A percentile compares a stretch with the other conserved stretches of the same genome.
phyloP scores from a whole-genome alignment of 2,113 vertebrate species.

The Cyanistes caeruleus region DNA sequence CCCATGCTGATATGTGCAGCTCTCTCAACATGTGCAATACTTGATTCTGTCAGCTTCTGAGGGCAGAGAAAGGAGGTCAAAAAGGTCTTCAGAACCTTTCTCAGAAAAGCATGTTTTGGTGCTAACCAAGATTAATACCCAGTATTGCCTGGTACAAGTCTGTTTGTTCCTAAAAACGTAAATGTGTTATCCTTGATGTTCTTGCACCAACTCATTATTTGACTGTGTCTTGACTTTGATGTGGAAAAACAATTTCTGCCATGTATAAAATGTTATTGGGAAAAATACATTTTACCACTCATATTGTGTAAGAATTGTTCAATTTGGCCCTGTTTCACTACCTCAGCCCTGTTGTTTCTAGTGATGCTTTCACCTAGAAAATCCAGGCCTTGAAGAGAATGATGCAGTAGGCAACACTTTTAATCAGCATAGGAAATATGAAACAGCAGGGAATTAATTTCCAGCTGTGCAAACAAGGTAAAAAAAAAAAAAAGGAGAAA shows the following conservation, averaged over 20 bases:
- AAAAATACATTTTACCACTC: constrained; percentile 11
- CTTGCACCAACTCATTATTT: background rate
- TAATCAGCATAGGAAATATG: constrained; percentile 52
- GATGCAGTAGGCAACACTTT: constrained; percentile 44
- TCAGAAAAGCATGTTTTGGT: background rate
- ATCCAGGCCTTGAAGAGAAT: constrained; percentile 32
- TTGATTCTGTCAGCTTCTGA: background rate
- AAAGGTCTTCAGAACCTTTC: background rate
- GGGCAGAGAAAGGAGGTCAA: background rate
- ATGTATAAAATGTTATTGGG: background rate
- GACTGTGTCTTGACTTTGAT: background rate
- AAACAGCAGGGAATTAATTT: constrained; percentile 54
- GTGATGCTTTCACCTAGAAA: constrained; percentile 25
- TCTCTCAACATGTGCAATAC: background rate
- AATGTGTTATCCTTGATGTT: background rate
- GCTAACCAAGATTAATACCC: background rate
- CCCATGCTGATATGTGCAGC: background rate
- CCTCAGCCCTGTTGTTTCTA: background rate
- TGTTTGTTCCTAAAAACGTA: background rate
- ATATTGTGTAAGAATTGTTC: background rate
- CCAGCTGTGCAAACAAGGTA: constrained; percentile 9
- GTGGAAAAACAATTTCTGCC: constrained; percentile 11
- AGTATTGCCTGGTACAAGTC: background rate
- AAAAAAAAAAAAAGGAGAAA: background rate
- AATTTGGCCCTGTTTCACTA: background rate